Base-by-base conservation (phyloP, 2,888 invertebrate species). In the Cecidostiba fungosa region DNA sequence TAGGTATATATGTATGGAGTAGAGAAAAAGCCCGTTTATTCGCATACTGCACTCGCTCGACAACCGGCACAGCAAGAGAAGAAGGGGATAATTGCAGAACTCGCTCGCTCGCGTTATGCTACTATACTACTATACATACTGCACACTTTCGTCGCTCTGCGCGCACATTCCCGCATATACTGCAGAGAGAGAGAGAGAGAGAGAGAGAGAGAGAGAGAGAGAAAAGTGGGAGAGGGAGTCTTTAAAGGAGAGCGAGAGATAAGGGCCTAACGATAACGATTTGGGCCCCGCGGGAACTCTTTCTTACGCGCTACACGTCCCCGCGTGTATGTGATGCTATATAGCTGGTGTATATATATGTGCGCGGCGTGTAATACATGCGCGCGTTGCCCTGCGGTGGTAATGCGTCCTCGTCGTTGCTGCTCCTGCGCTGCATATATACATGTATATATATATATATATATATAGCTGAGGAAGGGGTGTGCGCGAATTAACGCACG, bases 251-350 rank as follows among this genome's bases (percentile, higher is more conserved):
- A 82, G 78, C 89, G 90, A 93, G 90, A 93, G 93, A 93, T 92
- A 93, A 92, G 92, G 90, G 90, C 88, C 88, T 88, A 89, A 89
- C 91, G 93, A 93, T 93, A 92, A 93, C 91, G 92, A 92, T 92
- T 86, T 91, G 90, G 89, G 91, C 92, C 92, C 92, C 90, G 91
- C 90, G 92, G 92, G 91, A 91, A 92, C 90, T 90, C 90, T 91
- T 89, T 88, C 88, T 89, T 90, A 89, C 89, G 89, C 90, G 89
- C 89, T 90, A 89, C 89, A 89, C 89, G 87, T 88, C 86, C 84
- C 85, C 85, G 83, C 82, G 50, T 43, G 72, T 79, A 78, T 70
- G 36, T 23, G 82, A 82, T 16, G 19, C 19, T 29, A 62, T 62
- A 66, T 66, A 29, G n/a, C n/a, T n/a, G n/a, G n/a, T 66, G 1